Conservation (phyloP, 2,113 vertebrate genomes). For the Gracilinanus agilis region DNA sequence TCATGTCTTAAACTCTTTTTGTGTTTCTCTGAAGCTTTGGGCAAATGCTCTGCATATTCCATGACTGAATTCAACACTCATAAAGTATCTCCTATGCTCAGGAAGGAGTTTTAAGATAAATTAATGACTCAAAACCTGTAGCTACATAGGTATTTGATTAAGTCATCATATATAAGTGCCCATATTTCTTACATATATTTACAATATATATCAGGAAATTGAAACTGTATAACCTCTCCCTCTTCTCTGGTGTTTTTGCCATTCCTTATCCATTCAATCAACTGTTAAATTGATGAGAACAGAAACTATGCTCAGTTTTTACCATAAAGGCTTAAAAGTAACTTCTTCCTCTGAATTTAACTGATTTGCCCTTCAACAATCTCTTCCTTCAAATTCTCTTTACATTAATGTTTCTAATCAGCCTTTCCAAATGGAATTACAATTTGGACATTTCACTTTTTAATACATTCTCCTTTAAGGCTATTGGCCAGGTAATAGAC, state of each 20-base stretch:
- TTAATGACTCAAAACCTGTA: background rate
- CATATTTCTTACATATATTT: background rate
- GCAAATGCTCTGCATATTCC: background rate
- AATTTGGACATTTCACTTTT: background rate
- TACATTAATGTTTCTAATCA: conserved; percentile 2
- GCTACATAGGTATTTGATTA: background rate
- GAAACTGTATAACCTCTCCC: background rate
- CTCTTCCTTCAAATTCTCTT: conserved; percentile 2
- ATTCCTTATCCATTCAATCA: background rate
- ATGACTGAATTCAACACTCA: background rate
- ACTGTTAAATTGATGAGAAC: background rate
- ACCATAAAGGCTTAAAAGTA: background rate
- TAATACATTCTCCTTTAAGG: conserved; percentile 4
- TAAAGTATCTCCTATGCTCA: background rate
- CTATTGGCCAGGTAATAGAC: background rate
- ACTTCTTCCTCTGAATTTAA: background rate
- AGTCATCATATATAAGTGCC: background rate
- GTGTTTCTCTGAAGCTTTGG: background rate
- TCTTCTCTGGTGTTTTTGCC: background rate
- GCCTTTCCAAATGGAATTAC: background rate
- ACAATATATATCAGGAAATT: background rate
- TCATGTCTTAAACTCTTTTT: background rate
- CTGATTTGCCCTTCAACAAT: background rate
- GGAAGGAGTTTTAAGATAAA: background rate
- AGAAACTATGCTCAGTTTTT: background rate